Percentiles rank a stretch among this genome's conserved stretches.
phyloP scores from a whole-genome alignment of 35 echinoderm and acorn worm genomes.

The Ptychodera flava region DNA sequence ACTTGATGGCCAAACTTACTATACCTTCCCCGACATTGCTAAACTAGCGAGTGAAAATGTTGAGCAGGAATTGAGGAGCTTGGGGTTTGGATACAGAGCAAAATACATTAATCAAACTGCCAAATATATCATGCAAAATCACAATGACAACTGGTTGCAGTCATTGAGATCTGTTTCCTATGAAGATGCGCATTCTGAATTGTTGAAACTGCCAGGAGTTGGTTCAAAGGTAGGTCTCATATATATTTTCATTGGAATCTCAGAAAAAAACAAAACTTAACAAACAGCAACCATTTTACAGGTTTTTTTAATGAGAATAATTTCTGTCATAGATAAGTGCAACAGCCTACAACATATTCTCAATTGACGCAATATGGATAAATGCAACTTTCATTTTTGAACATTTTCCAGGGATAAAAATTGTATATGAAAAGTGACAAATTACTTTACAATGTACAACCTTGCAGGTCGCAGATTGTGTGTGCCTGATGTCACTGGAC shows the following conservation, averaged over 20 bases:
- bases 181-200: constrained; percentile 54
- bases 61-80: constrained; percentile 49
- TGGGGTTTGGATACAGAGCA: constrained; percentile 90
- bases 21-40: constrained; percentile 47
- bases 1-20: constrained; percentile 60
- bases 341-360: too few relatives aligned
- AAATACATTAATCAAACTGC: constrained; percentile 85
- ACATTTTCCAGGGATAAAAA: too few relatives aligned
- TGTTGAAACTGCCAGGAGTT: constrained; percentile 75
- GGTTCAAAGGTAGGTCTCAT: constrained; percentile 70
- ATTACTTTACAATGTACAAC: not conserved
- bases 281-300: too few relatives aligned
- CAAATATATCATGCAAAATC: constrained; percentile 33
- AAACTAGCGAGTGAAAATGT: constrained; percentile 33
- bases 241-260: too few relatives aligned
- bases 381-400: too few relatives aligned
- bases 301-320: too few relatives aligned
- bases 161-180: constrained; percentile 47
- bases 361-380: too few relatives aligned
- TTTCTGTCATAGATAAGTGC: too few relatives aligned
- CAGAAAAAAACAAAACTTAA: too few relatives aligned
- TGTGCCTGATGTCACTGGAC: constrained; percentile 84
- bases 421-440: too few relatives aligned
- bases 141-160: constrained; percentile 59
- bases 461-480: constrained; percentile 83